These are phyloP conservation scores for Polydrusus cervinus DNA, from an alignment of 2,888 invertebrate species.

Conservation along the genomic window DNA sequence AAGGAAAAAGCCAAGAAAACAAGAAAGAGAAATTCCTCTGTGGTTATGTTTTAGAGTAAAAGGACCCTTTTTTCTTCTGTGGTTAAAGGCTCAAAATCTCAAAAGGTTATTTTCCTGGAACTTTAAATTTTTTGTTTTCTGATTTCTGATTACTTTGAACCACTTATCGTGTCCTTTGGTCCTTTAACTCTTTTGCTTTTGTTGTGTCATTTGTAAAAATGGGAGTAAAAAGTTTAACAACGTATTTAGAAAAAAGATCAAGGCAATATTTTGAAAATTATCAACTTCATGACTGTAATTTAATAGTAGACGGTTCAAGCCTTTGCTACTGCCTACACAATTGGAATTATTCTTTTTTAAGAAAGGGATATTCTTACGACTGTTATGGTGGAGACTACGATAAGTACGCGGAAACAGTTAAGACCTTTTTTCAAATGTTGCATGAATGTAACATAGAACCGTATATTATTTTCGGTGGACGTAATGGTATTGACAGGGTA, in stretches of 20 bases:
- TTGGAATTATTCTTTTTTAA: constrained; percentile 77
- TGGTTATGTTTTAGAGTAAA: no score
- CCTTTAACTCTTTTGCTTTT: no score
- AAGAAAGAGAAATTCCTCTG: no score
- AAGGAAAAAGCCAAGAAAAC: no score
- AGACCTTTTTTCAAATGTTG: constrained; percentile 79
- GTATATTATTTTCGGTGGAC: constrained; percentile 86
- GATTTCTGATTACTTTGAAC: no score
- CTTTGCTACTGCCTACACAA: constrained; percentile 72
- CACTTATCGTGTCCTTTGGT: no score
- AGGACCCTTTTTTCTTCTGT: no score
- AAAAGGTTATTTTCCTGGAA: no score
- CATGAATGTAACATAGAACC: constrained; percentile 64
- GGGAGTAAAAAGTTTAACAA: constrained; percentile 91
- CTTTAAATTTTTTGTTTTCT: no score
- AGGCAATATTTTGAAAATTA: constrained; percentile 77
- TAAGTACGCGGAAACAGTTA: constrained; percentile 77
- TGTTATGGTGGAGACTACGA: constrained; percentile 93
- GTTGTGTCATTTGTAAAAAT: constrained; percentile 71
- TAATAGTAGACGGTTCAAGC: constrained; percentile 88
- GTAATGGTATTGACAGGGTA: constrained; percentile 42
- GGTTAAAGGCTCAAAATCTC: no score
- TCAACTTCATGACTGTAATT: constrained; percentile 78
- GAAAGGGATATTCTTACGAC: constrained; percentile 65
- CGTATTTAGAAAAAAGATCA: constrained; percentile 79